A percentile compares a stretch with the other conserved stretches of the same genome.
Conservation (phyloP, 1,140 invertebrate species). For the Lysiphlebus fabarum region DNA sequence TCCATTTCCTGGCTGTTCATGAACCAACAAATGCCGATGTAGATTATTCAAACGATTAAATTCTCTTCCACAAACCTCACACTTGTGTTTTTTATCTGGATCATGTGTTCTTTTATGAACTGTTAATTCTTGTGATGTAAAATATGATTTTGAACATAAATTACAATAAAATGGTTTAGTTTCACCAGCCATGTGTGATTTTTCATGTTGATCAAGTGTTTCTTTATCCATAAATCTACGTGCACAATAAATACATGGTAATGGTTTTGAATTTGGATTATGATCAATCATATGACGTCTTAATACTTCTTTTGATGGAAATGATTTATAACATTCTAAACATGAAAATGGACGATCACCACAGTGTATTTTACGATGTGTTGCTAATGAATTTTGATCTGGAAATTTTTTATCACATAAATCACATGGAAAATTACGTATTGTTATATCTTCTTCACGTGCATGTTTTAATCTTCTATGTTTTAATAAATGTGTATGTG, state of each 20-base stretch:
- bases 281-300: conserved; percentile 48
- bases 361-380: conserved; percentile 48
- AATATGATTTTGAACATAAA: conserved; percentile 49
- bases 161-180: conserved; percentile 47
- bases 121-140: conserved; percentile 41
- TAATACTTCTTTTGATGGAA: conserved; percentile 46
- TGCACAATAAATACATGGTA: conserved; percentile 53
- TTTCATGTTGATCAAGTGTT: conserved; percentile 47
- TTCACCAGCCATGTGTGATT: conserved; percentile 49
- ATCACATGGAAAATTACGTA: conserved; percentile 53
- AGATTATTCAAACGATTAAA: conserved; percentile 55
- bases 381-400: conserved; percentile 51
- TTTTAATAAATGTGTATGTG: conserved; percentile 48
- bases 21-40: conserved; percentile 55
- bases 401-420: conserved; percentile 53
- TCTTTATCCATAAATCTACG: conserved; percentile 49
- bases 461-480: conserved; percentile 53
- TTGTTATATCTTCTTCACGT: conserved; percentile 52
- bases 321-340: conserved; percentile 50
- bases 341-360: conserved; percentile 50
- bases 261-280: conserved; percentile 48
- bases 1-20: conserved; percentile 50
- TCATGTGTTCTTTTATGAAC: conserved; percentile 51
- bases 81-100: conserved; percentile 54
- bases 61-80: conserved; percentile 53